Conservation (phyloP, 2,888 invertebrate genomes). For the Metellina segmentata region DNA sequence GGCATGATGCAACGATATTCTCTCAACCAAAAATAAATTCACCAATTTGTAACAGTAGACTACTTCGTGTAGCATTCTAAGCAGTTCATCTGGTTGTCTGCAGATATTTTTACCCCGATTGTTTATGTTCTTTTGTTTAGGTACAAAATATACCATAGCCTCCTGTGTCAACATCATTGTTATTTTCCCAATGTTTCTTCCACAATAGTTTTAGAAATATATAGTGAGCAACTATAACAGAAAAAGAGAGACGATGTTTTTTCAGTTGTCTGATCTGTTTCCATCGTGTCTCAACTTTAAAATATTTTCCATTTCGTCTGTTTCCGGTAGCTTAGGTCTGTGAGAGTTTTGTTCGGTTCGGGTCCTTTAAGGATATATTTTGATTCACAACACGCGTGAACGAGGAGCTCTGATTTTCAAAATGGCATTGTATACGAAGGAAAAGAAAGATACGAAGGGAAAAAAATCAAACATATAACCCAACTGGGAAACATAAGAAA, state of each 20-base stretch:
- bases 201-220: not conserved
- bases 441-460: no score
- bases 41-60: no score
- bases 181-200: not conserved
- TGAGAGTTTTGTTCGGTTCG: not conserved
- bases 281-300: not conserved
- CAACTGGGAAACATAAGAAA: no score
- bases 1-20: no score
- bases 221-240: not conserved
- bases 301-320: not conserved
- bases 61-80: no score
- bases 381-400: no score
- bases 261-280: not conserved
- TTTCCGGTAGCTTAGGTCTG: not conserved
- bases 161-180: not conserved
- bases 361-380: no score
- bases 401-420: no score
- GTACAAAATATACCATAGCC: not conserved
- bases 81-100: not conserved
- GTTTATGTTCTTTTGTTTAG: not conserved
- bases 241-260: not conserved
- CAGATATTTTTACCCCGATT: not conserved
- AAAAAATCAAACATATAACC: no score
- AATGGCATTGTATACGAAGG: no score
- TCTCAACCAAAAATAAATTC: no score